Base-by-base conservation (phyloP, 2,797 vertebrate genomes). In the Propithecus deckenii region DNA sequence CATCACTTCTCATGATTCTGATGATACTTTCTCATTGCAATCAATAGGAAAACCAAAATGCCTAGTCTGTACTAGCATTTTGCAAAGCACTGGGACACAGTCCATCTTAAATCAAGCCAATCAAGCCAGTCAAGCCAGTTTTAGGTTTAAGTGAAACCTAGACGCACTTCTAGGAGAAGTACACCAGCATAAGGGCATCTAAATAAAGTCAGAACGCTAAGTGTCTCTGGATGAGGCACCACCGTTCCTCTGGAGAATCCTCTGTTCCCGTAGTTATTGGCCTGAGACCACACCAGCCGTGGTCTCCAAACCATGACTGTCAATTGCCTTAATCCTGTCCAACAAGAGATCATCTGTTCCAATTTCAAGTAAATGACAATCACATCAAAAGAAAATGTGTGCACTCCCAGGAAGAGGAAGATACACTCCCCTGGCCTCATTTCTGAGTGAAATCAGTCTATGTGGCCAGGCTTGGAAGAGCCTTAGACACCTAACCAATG, bases 261-360 rank as follows among this genome's bases (percentile, higher is more conserved):
- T 97, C 91, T 92, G 95, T 95, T 98, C 93, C 83, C 87, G 93
- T 85, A 96, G 92, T 97, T 97, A 97, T 76, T 97, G 97, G 98
- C 96, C 97, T 94, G 43, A 98, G 96, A 98, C 32, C 92, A 86
- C 83, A 72, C 94, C 94, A 95, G 94, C 94, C 97, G 96, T 97
- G 94, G 93, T 95, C 98, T 97, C 94, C 90, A 97, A 98, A 97
- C 89, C 98, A 97, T 97, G 96, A 97, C 97, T 95, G 95, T 98
- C 97, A 98, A 88, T 92, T 85, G 91, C 92, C 84, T 97, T 98
- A 98, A 98, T 97, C 97, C 97, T 91, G 91, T 93, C 97, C 97
- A 96, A 95, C 79, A 89, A 87, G 96, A 94, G 95, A 98, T 98
- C 96, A 98, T 97, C 92, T 98, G 96, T 97, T 71, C 96, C 76